Evolutionary conservation across 2,888 invertebrate genomes (phyloP), one percentile per base, ranked within the genome.

Genomic region (Eumerus sabulonum): DNA sequence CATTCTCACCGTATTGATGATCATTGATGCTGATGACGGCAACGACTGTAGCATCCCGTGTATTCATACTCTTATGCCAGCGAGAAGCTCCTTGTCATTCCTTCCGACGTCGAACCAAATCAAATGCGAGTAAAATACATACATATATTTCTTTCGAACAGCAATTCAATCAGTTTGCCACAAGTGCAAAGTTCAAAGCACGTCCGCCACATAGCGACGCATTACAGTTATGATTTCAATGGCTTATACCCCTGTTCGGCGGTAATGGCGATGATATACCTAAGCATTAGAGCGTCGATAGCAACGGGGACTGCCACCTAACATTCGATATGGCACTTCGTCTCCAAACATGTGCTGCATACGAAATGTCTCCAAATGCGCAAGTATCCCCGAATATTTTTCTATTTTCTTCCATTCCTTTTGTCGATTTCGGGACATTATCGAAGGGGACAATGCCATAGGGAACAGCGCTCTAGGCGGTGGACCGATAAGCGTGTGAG

Each of bases 221-320:
- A 77, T 77, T 77, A 77, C 67, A 73, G 77, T 77, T 77, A 77
- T 77, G 77, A 77, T 77, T 77, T 73, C 72, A 77, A 77, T 77
- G 63, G 77, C 77, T 73, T 77, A 77, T 77, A 77, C 77, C 67
- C 77, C 77, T 77, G 77, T 77, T 68, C 72, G 59, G 47, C 68
- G 77, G 63, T 77, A 73, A 73, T 73, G 67, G 67, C 67, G 47
- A 64, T n/a, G 60, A 74, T 79, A 79, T 79, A 74, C 79, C 79
- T 79, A 74, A 79, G 70, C 68, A 79, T 79, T 79, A 79, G 79
- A 64, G 59, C 44, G 27, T 64, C 79, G 63, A 70, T 79, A 74
- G 68, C 54, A 68, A 70, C 79, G 56, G 64, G 74, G 74, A 27
- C 27, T 74, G 79, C 51, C 79, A 79, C 68, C 74, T 74, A 70